Conservation (phyloP, 2,113 vertebrate genomes). For the Deroptyus accipitrinus region DNA sequence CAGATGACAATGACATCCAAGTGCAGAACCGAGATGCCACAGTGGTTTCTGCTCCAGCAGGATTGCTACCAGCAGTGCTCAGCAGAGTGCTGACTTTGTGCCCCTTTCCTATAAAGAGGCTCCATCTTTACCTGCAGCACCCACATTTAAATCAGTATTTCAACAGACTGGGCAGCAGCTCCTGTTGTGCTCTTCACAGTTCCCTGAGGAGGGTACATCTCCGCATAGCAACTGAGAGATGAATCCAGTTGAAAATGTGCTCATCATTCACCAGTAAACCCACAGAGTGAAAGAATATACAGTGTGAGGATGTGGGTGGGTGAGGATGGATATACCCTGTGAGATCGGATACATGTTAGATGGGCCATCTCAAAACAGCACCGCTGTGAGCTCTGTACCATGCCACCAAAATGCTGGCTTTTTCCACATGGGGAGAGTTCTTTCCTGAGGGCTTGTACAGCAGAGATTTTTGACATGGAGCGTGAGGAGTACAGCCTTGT, state of each 20-base stretch:
- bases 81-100: neutral
- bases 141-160: neutral
- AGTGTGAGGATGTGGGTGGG: slow-evolving; percentile 16
- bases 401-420: neutral
- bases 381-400: neutral
- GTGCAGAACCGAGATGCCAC: neutral
- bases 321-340: neutral
- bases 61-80: accelerated
- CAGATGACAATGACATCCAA: accelerated
- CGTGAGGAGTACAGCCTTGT: accelerated
- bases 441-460: neutral
- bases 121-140: neutral
- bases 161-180: neutral
- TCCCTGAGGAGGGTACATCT: neutral
- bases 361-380: neutral
- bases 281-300: neutral
- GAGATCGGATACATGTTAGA: neutral
- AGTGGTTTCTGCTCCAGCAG: neutral
- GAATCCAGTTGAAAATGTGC: neutral
- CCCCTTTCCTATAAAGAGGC: neutral
- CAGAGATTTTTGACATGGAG: neutral
- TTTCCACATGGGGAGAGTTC: neutral
- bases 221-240: neutral
- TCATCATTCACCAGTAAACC: neutral
- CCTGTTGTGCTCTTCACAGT: neutral